Evolutionary conservation across 2,113 vertebrate genomes (phyloP).

Genomic region (Lepidothrix coronata): DNA sequence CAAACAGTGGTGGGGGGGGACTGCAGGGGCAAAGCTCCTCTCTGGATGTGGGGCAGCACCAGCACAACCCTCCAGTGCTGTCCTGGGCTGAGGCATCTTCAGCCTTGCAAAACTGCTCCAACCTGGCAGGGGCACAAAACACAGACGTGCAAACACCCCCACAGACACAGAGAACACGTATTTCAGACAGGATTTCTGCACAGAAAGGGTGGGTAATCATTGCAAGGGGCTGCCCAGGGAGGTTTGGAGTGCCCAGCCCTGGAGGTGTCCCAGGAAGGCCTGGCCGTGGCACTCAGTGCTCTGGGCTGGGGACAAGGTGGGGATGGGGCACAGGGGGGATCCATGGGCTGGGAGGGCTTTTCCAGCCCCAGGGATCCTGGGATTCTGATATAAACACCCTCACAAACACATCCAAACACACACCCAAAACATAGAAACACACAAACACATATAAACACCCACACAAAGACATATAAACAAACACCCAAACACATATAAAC

Average conservation of each 20-base stretch:
- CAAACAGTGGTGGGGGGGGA: background rate
- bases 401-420: background rate
- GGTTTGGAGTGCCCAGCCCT: background rate
- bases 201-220: background rate
- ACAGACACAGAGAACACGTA: accelerated
- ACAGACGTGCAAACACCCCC: background rate
- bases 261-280: background rate
- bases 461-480: background rate
- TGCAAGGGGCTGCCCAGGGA: background rate
- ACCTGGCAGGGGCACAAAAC: background rate
- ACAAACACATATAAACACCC: too few species aligned
- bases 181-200: accelerated
- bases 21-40: background rate
- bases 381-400: background rate
- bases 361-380: accelerated
- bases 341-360: background rate
- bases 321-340: background rate
- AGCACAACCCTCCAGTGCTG: background rate
- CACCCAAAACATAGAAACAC: background rate
- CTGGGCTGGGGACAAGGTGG: background rate
- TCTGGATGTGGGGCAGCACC: background rate
- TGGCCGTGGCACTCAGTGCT: background rate
- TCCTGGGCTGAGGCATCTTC: background rate
- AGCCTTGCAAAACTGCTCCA: background rate
- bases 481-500: background rate